Base-by-base conservation (phyloP, 30 jellyfish, hydroid and myxozoan genomes). In the Turritopsis dohrnii region DNA sequence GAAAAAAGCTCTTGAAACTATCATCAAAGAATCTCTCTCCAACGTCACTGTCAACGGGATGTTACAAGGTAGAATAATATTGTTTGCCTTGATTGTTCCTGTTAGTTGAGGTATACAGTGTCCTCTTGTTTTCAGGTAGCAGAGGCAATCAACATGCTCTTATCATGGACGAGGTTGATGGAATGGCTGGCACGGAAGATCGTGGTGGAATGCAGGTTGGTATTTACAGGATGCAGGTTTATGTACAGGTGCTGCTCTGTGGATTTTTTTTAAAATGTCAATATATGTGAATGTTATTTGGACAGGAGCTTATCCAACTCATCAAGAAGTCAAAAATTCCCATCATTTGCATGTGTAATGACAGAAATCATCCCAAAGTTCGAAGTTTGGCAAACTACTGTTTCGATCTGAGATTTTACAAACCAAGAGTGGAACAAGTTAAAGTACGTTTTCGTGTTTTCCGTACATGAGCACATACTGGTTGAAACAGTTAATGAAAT, bases 171-270 rank as follows among this genome's bases (percentile, higher is more conserved):
- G 99, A 94, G 85, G 97, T 94, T 54, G 99, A 94, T 84, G 99
- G 99, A 7, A 94, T 94, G 97, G 96, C 97, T 18, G 99, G 99
- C 16, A 94, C 84, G 79, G 97, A 94, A 87, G 99, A 94, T 79
- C 66, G 99, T 18, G 99, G 99, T 18, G 99, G 99, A 8, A 72
- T 94, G 28, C 96, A 92, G 95, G 97, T 92, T 69, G 8, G 30
- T 69, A 3, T 41, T 41, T 5, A 3, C 13, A 3, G 60, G 5
- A 3, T 41, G 13, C 60, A 41, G 60, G 60, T 41, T 13, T 41
- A 13, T 41, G 5, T 41, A 41, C 60, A 41, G 60, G 60, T 41
- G n/a, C n/a, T n/a, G n/a, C n/a, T n/a, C n/a, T n/a, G 9, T 41
- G 60, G 13, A 41, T 3, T 41, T 16, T 28, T 29, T 76, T 52